Percentiles rank a stretch among this genome's conserved stretches.
Conservation (phyloP, 2,888 invertebrate species). For the Metallyticus violacea region DNA sequence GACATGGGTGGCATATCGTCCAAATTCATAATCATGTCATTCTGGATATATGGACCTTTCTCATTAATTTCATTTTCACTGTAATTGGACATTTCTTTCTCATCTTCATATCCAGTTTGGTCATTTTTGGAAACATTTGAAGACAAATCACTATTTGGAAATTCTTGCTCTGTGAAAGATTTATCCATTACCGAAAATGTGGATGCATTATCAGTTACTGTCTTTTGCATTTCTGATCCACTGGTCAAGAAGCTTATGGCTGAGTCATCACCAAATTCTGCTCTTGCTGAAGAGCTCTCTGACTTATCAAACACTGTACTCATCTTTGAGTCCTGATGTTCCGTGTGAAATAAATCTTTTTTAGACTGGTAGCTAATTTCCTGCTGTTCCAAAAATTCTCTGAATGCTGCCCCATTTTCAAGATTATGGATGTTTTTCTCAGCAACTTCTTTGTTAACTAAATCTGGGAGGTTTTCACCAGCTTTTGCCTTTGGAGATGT, state of each 20-base stretch:
- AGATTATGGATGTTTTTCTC: neutral
- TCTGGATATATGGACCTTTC: neutral
- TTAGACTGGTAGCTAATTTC: neutral
- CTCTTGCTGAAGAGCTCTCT: conserved; percentile 51
- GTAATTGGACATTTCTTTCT: neutral
- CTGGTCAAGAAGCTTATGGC: conserved; percentile 28
- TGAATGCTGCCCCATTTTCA: neutral
- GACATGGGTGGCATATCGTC: neutral
- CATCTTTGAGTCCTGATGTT: neutral
- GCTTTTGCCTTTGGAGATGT: conserved; percentile 22
- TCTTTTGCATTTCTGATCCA: neutral
- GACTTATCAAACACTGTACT: conserved; percentile 44
- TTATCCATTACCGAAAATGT: neutral
- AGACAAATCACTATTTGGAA: neutral
- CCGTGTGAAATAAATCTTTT: neutral
- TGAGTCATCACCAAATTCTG: conserved; percentile 53
- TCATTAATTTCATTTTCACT: neutral
- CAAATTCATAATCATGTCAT: neutral
- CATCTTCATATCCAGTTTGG: neutral
- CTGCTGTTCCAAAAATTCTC: neutral
- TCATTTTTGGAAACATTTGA: neutral
- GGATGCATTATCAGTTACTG: neutral
- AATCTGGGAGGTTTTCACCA: conserved; percentile 41
- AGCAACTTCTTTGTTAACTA: conserved; percentile 52
- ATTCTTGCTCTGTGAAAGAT: conserved; percentile 1